Base-by-base conservation (phyloP, 1,140 invertebrate species). In the Branchinecta lindahli region DNA sequence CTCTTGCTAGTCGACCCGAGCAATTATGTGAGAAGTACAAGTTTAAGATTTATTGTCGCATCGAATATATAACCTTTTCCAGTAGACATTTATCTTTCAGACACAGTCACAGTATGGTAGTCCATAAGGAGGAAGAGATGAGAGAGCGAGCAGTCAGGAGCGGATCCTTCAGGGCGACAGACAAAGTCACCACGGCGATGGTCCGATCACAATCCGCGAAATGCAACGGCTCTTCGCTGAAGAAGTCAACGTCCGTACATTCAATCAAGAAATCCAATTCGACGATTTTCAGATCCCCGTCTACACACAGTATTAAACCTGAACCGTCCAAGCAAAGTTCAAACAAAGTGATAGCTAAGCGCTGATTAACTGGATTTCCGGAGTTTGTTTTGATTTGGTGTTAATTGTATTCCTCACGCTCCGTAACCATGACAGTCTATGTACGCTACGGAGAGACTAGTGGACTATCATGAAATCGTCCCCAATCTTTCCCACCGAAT, bases 301-400 rank as follows among this genome's bases (percentile, higher is more conserved):
- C 52, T 61, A 15, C 52, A 61, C 52, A 15, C 18, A 61, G 12
- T 61, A 20, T 20, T 12, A 61, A 61, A 61, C 52, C 12, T 61
- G 52, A 61, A 20, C 52, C 52, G 52, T 61, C 52, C 52, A 61
- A 61, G 18, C 12, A 61, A 61, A 61, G 52, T 61, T 61, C 52
- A 61, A 61, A 20, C 52, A 15, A 61, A 33, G 33, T 33, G 33
- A 33, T 33, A 33, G 33, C 33, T 33, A 33, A 33, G 33, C 33
- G 33, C 33, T 33, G 33, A 33, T 33, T 33, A 33, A 33, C 33
- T 33, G 33, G 33, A 5, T 33, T 33, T 33, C 5, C 33, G 5
- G 33, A 33, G 33, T 33, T 33, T 33, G 33, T 33, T 33, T 33
- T 33, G 33, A 33, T 33, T 33, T 33, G 33, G 1, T 33, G 33